These are phyloP conservation scores for Aplidium turbinatum DNA, from an alignment of 23 tunicate species.

Conservation along the genomic window DNA sequence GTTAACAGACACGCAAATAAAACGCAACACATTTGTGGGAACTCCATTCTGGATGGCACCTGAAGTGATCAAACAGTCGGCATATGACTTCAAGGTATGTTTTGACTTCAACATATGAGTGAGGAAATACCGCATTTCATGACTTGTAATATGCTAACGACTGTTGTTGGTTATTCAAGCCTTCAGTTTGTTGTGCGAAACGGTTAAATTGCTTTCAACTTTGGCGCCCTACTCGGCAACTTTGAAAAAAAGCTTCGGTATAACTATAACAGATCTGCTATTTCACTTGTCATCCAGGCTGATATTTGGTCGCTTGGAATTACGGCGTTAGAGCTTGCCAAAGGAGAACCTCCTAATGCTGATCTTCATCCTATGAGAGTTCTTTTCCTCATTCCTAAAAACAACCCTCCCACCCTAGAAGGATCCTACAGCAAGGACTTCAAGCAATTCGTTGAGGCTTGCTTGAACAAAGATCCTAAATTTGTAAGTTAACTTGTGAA, in stretches of 20 bases:
- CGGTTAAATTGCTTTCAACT: no score
- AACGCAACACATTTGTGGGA: slow-evolving; percentile 96
- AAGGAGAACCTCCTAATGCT: slow-evolving; percentile 98
- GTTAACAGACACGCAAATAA: slow-evolving; percentile 93
- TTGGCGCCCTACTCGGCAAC: no score
- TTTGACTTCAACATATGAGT: no score
- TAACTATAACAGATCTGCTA: no score
- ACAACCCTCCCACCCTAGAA: slow-evolving; percentile 91
- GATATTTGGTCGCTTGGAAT: slow-evolving; percentile 98
- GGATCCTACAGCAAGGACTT: slow-evolving; percentile 89
- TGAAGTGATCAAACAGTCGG: slow-evolving; percentile 96
- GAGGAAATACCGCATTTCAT: no score
- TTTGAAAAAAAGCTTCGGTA: no score
- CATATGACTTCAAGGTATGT: slow-evolving; percentile 97
- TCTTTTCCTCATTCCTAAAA: slow-evolving; percentile 89
- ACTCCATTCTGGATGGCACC: slow-evolving; percentile 99
- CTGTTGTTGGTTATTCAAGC: no score
- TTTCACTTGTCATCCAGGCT: slow-evolving; percentile 44
- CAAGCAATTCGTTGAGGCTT: slow-evolving; percentile 89
- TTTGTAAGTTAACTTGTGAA: slow-evolving; percentile 86
- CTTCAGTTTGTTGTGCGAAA: no score
- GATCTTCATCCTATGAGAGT: slow-evolving; percentile 98
- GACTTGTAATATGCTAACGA: no score
- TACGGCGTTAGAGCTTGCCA: slow-evolving; percentile 97
- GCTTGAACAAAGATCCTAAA: slow-evolving; percentile 94